Percentiles rank a stretch among this genome's conserved stretches.
phyloP scores from a whole-genome alignment of 1,140 invertebrate genomes.

The Drosophila pectinifera region DNA sequence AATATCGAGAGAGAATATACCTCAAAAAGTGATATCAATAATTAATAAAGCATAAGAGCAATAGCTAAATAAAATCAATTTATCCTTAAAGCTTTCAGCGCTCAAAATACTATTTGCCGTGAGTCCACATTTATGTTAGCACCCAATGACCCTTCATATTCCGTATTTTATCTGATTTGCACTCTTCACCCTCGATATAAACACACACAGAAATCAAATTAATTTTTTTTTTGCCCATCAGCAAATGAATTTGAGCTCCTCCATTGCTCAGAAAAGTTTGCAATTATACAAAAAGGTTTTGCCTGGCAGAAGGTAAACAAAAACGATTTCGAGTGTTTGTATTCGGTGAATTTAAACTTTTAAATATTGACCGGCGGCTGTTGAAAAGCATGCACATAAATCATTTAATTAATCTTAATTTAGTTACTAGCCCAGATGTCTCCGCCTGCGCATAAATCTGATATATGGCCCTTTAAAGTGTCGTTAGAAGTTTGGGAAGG shows the following conservation, averaged over 20 bases:
- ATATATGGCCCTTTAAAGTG: constrained; percentile 60
- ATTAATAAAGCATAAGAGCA: neutral
- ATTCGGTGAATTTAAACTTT: constrained; percentile 37
- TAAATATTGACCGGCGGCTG: constrained; percentile 4
- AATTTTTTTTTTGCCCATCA: constrained; percentile 44
- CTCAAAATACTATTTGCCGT: neutral
- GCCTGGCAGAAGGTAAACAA: constrained; percentile 26
- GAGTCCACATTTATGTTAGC: constrained; percentile 6
- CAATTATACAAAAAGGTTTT: constrained; percentile 72
- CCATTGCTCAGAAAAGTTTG: constrained; percentile 29
- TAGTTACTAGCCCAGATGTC: constrained; percentile 39
- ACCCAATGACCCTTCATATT: constrained; percentile 30
- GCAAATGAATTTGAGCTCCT: constrained; percentile 72
- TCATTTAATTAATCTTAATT: constrained; percentile 65
- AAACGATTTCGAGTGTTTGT: constrained; percentile 35
- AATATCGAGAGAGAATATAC: neutral
- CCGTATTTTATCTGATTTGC: constrained; percentile 48
- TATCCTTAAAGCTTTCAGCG: neutral
- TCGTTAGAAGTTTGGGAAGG: constrained; percentile 36
- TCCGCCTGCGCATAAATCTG: constrained; percentile 49
- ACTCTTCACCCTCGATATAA: constrained; percentile 23
- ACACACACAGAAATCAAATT: constrained; percentile 33
- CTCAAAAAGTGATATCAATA: neutral
- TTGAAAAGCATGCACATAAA: constrained; percentile 43
- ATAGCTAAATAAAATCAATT: neutral